Evolutionary conservation across 1,140 invertebrate genomes (phyloP), one percentile per base, ranked within the genome.

Genomic region (Sarcophaga bullata): DNA sequence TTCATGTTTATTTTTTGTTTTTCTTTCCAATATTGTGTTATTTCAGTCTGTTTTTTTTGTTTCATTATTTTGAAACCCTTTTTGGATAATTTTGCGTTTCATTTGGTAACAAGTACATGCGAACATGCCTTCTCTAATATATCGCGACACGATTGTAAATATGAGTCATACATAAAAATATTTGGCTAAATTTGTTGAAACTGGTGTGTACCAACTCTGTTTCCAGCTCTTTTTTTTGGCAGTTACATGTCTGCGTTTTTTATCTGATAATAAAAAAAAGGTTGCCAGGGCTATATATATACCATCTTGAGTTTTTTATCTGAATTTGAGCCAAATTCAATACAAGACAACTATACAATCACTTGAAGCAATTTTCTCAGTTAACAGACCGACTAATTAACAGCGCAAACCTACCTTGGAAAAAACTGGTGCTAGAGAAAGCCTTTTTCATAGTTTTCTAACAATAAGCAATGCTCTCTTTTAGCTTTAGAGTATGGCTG

Each of bases 81-180:
- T 37, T 37, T 68, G 62, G 62, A 19, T 68, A 68, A 68, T 68
- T 68, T 68, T 68, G 62, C 62, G 62, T 68, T 68, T 68, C 62
- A 68, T 68, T 68, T 68, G 19, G 62, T 68, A 68, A 68, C 62
- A 68, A 68, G 62, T 68, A 68, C n/a, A 68, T 25, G 62, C 62
- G 62, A 68, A 68, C 19, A 68, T 68, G 62, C 62, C n/a, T 68
- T 58, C 62, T 68, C 1, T n/a, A 37, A 37, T 37, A 37, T 37
- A n/a, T 37, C 25, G 25, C n/a, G n/a, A n/a, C n/a, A 37, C 25
- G 25, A 37, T 4, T 37, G 25, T 37, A 68, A 68, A 68, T 68
- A 15, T 10, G 7, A 68, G 17, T 68, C 62, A 68, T 68, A 68
- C n/a, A n/a, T n/a, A 68, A 25, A 68, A 68, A 68, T 68, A 68